Conservation (phyloP, 2,888 invertebrate species). For the Pseudeuparius sepicola region DNA sequence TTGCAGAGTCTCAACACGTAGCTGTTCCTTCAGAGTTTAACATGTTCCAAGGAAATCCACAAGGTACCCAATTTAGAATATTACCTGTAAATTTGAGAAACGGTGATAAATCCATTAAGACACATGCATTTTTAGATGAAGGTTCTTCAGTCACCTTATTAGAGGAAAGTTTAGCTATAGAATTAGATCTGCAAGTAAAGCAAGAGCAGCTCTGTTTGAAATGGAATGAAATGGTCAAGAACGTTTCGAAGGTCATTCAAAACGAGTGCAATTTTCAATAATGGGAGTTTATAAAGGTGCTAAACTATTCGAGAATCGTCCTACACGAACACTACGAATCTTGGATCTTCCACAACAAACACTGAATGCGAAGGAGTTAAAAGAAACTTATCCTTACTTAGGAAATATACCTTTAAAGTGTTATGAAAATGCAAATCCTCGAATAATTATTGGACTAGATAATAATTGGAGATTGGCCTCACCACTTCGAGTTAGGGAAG, state of each 20-base stretch:
- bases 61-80: slow-evolving; percentile 8
- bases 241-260: slow-evolving; percentile 4
- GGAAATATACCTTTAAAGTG: slow-evolving; percentile 7
- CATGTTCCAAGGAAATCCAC: background rate
- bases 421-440: slow-evolving; percentile 8
- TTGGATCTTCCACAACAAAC: slow-evolving; percentile 1
- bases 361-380: slow-evolving; percentile 1
- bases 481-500: slow-evolving; percentile 13
- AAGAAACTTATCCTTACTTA: slow-evolving; percentile 3
- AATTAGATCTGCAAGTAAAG: slow-evolving; percentile 4
- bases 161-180: slow-evolving; percentile 4
- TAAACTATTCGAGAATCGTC: slow-evolving; percentile 3
- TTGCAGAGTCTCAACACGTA: background rate
- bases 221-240: slow-evolving; percentile 9
- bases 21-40: background rate
- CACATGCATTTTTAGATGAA: slow-evolving; percentile 11
- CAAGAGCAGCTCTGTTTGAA: slow-evolving; percentile 7
- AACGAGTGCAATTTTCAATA: slow-evolving; percentile 6
- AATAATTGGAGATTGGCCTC: slow-evolving; percentile 11
- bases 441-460: slow-evolving; percentile 11
- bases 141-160: slow-evolving; percentile 8
- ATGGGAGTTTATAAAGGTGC: slow-evolving; percentile 3
- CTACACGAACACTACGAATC: slow-evolving; percentile 4
- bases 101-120: slow-evolving; percentile 6
- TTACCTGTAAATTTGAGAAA: slow-evolving; percentile 8